Percentiles rank a stretch among this genome's conserved stretches.
phyloP scores from a whole-genome alignment of 2,888 invertebrate genomes.

The Pterostichus niger region DNA sequence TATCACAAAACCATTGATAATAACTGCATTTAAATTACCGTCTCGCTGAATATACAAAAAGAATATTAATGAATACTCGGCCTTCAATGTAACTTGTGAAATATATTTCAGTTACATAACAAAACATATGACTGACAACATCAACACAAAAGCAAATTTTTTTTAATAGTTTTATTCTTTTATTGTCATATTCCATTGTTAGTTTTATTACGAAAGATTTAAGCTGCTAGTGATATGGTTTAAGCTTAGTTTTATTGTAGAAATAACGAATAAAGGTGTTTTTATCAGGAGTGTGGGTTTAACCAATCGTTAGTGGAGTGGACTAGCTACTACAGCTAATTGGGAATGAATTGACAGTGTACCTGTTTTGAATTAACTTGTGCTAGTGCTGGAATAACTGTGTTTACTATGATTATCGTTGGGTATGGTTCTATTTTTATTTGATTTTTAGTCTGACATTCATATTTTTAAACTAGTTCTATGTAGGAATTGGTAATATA shows the following conservation, averaged over 20 bases:
- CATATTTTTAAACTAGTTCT: no score
- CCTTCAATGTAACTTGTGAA: not conserved
- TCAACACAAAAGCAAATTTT: no score
- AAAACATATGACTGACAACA: no score
- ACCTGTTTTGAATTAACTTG: no score
- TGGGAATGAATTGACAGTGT: not conserved
- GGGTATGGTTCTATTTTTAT: no score
- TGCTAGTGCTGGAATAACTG: not conserved
- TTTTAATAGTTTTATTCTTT: no score
- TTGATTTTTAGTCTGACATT: no score
- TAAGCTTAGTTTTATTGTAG: not conserved
- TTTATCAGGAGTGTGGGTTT: not conserved
- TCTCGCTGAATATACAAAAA: not conserved
- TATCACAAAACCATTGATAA: not conserved
- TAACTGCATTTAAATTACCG: not conserved
- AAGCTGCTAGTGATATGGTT: not conserved
- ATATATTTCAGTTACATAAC: not conserved
- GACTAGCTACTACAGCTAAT: not conserved
- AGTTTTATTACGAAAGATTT: not conserved
- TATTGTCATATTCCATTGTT: not conserved
- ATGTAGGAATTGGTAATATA: no score
- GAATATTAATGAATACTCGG: not conserved
- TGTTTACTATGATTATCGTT: no score
- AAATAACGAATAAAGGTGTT: not conserved
- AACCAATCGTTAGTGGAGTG: conserved; percentile 15